Conservation (phyloP, 2,797 vertebrate genomes). For the Loriculus beryllinus region DNA sequence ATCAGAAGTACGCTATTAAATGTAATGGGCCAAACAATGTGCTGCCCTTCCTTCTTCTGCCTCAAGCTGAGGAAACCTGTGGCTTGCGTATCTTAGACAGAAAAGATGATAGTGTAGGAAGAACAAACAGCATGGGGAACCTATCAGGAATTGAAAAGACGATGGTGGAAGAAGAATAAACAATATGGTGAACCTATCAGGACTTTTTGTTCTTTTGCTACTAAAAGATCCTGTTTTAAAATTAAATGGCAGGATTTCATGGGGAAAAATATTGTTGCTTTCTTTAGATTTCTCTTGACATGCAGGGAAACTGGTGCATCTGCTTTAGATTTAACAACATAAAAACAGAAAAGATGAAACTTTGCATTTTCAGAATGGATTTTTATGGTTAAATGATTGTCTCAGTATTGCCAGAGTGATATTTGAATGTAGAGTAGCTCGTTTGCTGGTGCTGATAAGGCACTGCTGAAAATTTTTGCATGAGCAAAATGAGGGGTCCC, state of each 20-base stretch:
- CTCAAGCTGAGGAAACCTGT: neutral
- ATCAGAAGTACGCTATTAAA: neutral
- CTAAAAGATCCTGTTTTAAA: neutral
- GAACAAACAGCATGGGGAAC: neutral
- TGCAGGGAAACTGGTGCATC: neutral
- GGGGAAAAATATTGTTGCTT: neutral
- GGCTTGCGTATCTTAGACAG: neutral
- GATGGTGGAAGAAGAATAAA: neutral
- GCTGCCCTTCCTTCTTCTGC: neutral
- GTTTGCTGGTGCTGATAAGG: neutral
- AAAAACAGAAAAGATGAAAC: neutral
- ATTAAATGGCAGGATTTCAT: neutral
- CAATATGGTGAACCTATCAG: neutral
- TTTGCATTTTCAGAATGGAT: neutral
- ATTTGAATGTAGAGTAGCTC: neutral
- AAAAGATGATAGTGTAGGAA: neutral
- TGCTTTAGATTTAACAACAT: neutral
- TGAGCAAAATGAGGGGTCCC: neutral
- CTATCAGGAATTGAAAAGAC: neutral
- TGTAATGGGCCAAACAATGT: fast-evolving
- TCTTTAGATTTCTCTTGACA: neutral
- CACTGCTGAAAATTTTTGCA: neutral
- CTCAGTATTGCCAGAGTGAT: neutral
- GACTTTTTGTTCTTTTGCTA: neutral
- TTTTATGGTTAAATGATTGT: neutral